Base-by-base conservation (phyloP, 2,797 vertebrate genomes). In the Enoplosus armatus region DNA sequence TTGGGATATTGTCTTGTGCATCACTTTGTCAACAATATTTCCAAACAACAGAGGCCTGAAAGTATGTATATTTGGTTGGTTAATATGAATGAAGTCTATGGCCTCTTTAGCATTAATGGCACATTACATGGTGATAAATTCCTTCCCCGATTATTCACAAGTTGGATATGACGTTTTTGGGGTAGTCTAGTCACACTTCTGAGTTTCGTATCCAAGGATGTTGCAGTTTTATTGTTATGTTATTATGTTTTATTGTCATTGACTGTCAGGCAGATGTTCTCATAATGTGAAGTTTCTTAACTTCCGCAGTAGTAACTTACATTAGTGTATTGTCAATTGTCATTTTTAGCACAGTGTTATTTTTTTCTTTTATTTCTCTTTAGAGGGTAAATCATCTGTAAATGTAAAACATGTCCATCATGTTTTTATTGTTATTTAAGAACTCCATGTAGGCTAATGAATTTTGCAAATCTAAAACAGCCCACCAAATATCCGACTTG, bases 371-470 rank as follows among this genome's bases (percentile, higher is more conserved):
- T 76, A 79, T 87, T 92, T 92, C 53, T 79, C 79, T 82, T 79
- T 87, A 82, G 74, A 85, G 74, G 80, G 35, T 88, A 87, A 90
- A 83, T 84, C 82, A 88, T 83, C 84, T 91, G 86, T 92, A 92
- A 91, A 93, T 94, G 90, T 85, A 90, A 91, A 93, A 89, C 84
- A 77, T 84, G 76, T 86, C 73, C 7, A 51, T 83, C 81, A 74
- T 88, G 82, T 90, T 95, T 94, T 94, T 94, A 93, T 92, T 91
- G 88, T 93, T 95, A 94, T 95, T 95, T 95, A 94, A 95, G 81
- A 93, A 82, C 83, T 89, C 60, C 79, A 74, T 83, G 76, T 90
- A 88, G 84, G 82, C 87, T 83, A 85, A 83, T 75, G 24, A 75
- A 80, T 93, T 88, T 78, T 87, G 84, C 84, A 80, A 83, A 88